Evolutionary conservation across 1,140 invertebrate species (phyloP).

Genomic region (Caenorhabditis brenneri): DNA sequence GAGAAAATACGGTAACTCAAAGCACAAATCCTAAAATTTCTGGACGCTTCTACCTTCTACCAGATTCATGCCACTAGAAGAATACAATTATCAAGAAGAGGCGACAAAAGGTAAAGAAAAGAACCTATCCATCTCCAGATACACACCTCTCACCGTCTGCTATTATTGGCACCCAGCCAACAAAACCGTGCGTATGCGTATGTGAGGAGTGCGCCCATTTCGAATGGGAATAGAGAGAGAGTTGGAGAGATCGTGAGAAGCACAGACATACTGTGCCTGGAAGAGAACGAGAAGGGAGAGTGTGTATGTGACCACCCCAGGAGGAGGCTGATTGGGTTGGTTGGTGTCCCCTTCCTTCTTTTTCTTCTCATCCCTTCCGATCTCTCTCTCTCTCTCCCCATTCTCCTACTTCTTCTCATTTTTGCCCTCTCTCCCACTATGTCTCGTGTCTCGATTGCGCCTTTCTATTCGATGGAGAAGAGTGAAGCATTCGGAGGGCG

Average conservation of each 20-base stretch:
- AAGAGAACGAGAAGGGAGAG: not conserved
- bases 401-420: not conserved
- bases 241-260: too few relatives aligned
- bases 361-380: too few relatives aligned
- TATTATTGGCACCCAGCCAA: slow-evolving; percentile 14
- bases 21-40: too few relatives aligned
- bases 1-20: too few relatives aligned
- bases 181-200: slow-evolving; percentile 33
- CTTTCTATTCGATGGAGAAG: not conserved
- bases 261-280: too few relatives aligned
- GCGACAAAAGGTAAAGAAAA: too few relatives aligned
- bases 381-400: not conserved
- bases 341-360: not conserved
- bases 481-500: not conserved
- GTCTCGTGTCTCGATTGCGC: not conserved
- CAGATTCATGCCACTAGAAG: too few relatives aligned
- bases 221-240: too few relatives aligned
- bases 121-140: too few relatives aligned
- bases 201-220: too few relatives aligned
- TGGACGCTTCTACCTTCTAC: too few relatives aligned
- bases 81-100: too few relatives aligned
- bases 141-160: not conserved
- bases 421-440: not conserved
- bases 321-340: not conserved
- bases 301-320: not conserved